Evolutionary conservation across 1,140 invertebrate genomes (phyloP).

Genomic region (Notospermus geniculatus): DNA sequence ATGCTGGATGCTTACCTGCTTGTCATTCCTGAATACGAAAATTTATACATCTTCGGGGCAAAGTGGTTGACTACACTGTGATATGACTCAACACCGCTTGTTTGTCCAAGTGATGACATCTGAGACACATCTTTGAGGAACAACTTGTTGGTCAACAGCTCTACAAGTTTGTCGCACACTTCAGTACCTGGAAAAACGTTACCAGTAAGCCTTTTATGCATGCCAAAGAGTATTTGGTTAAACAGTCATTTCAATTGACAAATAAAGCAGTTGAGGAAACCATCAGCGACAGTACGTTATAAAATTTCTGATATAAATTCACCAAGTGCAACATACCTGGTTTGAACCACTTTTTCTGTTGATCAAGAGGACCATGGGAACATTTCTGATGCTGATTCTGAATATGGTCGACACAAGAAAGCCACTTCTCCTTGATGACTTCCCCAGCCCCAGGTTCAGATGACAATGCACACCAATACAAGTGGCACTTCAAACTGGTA

Average conservation of each 20-base stretch:
- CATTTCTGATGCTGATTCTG: neutral
- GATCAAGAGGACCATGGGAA: neutral
- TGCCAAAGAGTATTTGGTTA: too few relatives aligned
- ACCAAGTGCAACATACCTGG: neutral
- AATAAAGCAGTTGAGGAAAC: neutral
- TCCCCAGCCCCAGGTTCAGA: neutral
- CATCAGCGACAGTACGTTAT: neutral
- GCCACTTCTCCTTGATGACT: neutral
- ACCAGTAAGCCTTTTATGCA: too few relatives aligned
- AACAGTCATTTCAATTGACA: too few relatives aligned
- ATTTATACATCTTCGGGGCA: constrained; percentile 1
- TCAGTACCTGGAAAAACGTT: neutral
- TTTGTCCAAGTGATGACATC: neutral
- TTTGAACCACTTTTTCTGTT: neutral
- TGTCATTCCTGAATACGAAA: neutral
- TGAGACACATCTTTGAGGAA: neutral
- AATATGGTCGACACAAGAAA: too few relatives aligned
- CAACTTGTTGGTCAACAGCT: neutral
- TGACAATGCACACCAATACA: neutral
- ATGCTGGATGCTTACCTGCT: neutral
- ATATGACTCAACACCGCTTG: neutral
- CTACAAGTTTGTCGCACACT: neutral
- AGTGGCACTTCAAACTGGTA: neutral
- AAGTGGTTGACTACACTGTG: too few relatives aligned
- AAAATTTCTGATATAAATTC: neutral